These are phyloP conservation scores for Heliconius sara DNA, from an alignment of 2,888 invertebrate genomes.

Conservation along the genomic window DNA sequence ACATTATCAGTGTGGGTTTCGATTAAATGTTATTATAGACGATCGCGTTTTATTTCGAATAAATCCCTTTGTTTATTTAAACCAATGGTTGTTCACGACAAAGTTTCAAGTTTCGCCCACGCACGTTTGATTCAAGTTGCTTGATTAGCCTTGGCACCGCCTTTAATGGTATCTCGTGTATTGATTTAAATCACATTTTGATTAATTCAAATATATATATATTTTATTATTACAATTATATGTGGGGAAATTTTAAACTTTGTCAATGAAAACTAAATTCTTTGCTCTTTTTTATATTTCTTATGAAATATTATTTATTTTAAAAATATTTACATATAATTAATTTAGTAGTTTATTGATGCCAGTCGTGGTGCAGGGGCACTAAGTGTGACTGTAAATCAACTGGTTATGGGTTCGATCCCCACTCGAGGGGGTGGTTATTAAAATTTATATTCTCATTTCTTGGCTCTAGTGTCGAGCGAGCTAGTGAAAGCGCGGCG, in stretches of 20 bases:
- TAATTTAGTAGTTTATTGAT: too few relatives aligned
- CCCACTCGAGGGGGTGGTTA: too few relatives aligned
- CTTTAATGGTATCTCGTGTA: slow-evolving; percentile 46
- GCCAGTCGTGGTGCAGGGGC: too few relatives aligned
- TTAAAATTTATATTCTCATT: too few relatives aligned
- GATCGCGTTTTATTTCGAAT: slow-evolving; percentile 71
- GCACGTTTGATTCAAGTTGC: slow-evolving; percentile 67
- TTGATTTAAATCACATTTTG: slow-evolving; percentile 35
- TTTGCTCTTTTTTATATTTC: too few relatives aligned
- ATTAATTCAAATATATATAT: neutral
- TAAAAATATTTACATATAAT: neutral
- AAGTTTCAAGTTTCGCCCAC: slow-evolving; percentile 74
- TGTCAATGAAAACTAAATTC: slow-evolving; percentile 56
- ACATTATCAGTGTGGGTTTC: slow-evolving; percentile 74
- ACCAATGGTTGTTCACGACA: slow-evolving; percentile 56
- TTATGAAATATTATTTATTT: neutral
- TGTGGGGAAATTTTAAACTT: slow-evolving; percentile 65
- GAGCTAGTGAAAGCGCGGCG: too few relatives aligned
- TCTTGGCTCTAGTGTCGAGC: too few relatives aligned
- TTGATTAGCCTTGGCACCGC: slow-evolving; percentile 74
- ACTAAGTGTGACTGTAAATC: too few relatives aligned
- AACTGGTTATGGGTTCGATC: too few relatives aligned
- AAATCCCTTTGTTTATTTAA: slow-evolving; percentile 48
- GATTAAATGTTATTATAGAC: slow-evolving; percentile 68
- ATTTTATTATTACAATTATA: slow-evolving; percentile 3